A percentile compares a stretch with the other conserved stretches of the same genome.
These are phyloP conservation scores for Ahaetulla prasina DNA, from an alignment of 2,113 vertebrate genomes.

Conservation along the genomic window DNA sequence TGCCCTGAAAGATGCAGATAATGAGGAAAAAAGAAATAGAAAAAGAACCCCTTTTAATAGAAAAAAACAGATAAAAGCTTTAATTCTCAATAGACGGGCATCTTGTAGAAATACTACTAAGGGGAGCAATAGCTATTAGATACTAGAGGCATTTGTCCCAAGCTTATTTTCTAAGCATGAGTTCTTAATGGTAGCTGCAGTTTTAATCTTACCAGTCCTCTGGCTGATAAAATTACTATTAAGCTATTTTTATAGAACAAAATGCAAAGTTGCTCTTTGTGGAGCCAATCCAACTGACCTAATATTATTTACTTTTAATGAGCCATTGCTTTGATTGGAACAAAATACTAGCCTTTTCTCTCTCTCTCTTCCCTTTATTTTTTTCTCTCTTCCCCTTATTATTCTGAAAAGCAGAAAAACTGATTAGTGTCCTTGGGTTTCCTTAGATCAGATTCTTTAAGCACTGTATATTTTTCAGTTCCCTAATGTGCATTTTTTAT, in stretches of 20 bases:
- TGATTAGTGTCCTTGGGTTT: background rate
- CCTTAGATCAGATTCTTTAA: background rate
- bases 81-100: background rate
- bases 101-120: background rate
- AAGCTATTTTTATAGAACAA: background rate
- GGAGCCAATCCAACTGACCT: background rate
- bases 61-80: background rate
- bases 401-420: background rate
- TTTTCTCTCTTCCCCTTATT: background rate
- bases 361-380: too few species aligned
- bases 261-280: background rate
- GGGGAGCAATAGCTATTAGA: background rate
- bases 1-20: constrained; percentile 29
- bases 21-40: constrained; percentile 1
- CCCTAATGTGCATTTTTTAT: background rate
- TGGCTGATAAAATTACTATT: background rate
- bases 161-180: background rate
- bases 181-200: background rate
- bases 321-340: background rate
- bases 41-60: constrained; percentile 30
- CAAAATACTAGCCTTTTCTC: background rate
- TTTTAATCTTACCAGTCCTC: background rate
- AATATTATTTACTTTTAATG: background rate
- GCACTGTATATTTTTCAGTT: background rate
- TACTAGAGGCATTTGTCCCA: background rate